Base-by-base conservation (phyloP, 2,113 vertebrate species). In the Hirundichthys speculiger region DNA sequence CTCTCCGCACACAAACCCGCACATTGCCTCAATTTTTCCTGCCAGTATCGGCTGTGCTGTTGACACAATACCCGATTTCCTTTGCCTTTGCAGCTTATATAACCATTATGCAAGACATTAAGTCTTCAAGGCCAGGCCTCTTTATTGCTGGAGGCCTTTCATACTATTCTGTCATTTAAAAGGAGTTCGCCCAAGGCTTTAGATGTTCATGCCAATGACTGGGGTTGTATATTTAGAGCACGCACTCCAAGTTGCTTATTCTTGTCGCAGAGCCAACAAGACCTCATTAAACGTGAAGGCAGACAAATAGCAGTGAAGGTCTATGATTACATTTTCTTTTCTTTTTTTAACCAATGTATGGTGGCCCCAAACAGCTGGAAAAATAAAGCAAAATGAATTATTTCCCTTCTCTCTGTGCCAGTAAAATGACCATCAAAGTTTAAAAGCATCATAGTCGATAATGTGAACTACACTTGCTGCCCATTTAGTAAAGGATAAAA, bases 171-270 rank as follows among this genome's bases (percentile, higher is more conserved):
- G 73, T 73, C 18, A 45, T 21, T 42, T 48, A 84, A 77, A 70
- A 70, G 70, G 82, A 72, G 67, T 79, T 51, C 5, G 18, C 72
- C 69, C 7, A 13, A 60, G 39, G 67, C 62, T 73, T 86, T 52
- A 82, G 86, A 86, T 58, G 68, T 77, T 64, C 47, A 63, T 80
- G 86, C 86, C 80, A 86, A 22, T 61, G 46, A 68, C 72, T 15
- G 51, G 21, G 13, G 56, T 34, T 57, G 25, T 12, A 12, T 64
- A 78, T 64, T 48, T 80, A 40, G 56, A 73, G 62, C 57, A 39
- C 21, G 27, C 60, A 52, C 65, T 57, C 19, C 4, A 22, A 59
- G 72, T 77, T 65, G 71, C 70, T 80, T 65, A 55, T 64, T 79
- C 66, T 68, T 76, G 64, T 5, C 14, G 48, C 30, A 0, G 45